These are phyloP conservation scores for Alcedo quadribrachys DNA, from an alignment of 2,797 vertebrate species.

Conservation along the genomic window DNA sequence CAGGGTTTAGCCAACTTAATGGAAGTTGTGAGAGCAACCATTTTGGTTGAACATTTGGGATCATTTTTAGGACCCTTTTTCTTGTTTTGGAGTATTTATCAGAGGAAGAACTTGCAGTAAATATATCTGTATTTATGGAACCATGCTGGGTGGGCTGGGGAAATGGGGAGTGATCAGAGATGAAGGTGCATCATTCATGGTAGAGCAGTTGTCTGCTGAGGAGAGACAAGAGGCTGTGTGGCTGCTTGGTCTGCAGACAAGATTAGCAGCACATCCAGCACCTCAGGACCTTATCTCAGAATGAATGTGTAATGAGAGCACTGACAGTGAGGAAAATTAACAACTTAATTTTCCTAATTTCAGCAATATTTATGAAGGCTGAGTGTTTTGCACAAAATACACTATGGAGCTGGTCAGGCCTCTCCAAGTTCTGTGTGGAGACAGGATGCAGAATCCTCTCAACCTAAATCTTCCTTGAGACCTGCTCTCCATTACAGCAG, in stretches of 20 bases:
- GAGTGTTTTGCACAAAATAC: not conserved
- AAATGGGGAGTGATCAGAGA: not conserved
- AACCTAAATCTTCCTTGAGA: not conserved
- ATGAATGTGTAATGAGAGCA: not conserved
- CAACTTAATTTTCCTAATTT: not conserved
- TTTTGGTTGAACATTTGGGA: not conserved
- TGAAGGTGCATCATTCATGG: not conserved
- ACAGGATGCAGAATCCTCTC: not conserved
- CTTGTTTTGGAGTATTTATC: not conserved
- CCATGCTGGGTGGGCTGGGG: not conserved
- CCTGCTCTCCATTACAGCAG: not conserved
- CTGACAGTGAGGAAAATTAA: not conserved
- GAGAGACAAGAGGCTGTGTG: not conserved
- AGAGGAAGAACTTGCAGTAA: not conserved
- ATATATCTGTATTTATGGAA: not conserved
- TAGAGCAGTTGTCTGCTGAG: not conserved
- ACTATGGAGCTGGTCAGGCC: fast-evolving
- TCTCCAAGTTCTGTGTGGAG: not conserved
- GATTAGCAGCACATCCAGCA: not conserved
- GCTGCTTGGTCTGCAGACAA: not conserved
- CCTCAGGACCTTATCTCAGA: not conserved
- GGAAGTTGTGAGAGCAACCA: not conserved
- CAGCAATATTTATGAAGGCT: not conserved
- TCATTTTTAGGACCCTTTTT: not conserved
- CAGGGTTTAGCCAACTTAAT: not conserved